Evolutionary conservation across 2,797 vertebrate species (phyloP), one percentile per base, ranked within the genome.

Genomic region (Pelochelys cantorii): DNA sequence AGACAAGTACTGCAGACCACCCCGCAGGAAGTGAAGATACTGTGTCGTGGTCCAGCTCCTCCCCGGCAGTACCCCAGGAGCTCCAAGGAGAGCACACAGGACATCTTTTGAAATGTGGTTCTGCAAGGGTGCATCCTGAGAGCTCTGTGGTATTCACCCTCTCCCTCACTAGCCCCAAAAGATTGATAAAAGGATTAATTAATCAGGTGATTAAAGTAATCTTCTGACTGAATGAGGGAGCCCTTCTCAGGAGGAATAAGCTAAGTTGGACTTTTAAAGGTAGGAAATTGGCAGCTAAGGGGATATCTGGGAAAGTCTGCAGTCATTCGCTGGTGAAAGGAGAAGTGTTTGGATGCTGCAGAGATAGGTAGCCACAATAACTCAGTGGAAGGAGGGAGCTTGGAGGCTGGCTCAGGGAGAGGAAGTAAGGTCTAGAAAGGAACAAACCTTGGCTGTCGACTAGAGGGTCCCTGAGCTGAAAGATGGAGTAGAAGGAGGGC

Each of bases 91-190:
- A 34, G 13, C 20, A 12, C 31, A 48, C 5, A 5, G 5, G 12
- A 7, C 20, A 23, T 62, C 53, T 79, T 55, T 79, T 53, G 53
- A 56, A 79, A 56, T 79, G 54, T 23, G 3, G 2, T 68, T 52
- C 14, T 7, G 25, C 52, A 84, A 75, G 83, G 57, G 14, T 3
- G 31, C 29, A 37, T 17, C 12, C 57, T 0, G 0, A 48, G 11
- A 87, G 1, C 3, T 75, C 74, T 62, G 60, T 29, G 59, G 27
- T 60, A 12, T 60, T 60, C 59, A 60, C 56, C 10, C 27, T 5
- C 5, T 6, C 6, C 14, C 29, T 14, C 29, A 15, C 27, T 62
- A 29, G 27, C 60, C 29, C 60, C 29, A 27, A 62, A 62, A 62
- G 29, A 62, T 8, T 31, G 29, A 62, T 12, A 62, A 31, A 62